phyloP scores from a whole-genome alignment of 2,888 invertebrate species.

The Dasysyrphus tricinctus region DNA sequence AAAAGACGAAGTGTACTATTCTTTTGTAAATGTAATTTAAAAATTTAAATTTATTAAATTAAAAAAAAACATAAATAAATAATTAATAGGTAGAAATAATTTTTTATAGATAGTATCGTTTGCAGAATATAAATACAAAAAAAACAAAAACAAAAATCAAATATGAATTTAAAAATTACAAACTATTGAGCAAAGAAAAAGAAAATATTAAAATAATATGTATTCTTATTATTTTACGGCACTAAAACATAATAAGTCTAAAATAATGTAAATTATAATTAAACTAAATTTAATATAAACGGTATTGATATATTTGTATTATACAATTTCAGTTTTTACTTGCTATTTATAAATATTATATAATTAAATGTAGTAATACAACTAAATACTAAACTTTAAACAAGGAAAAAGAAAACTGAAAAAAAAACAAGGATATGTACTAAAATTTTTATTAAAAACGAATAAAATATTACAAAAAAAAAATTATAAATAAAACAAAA shows the following conservation, averaged over 20 bases:
- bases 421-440: slow-evolving; percentile 77
- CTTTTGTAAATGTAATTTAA: slow-evolving; percentile 75
- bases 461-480: slow-evolving; percentile 73
- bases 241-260: slow-evolving; percentile 68
- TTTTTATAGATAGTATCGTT: slow-evolving; percentile 79
- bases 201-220: slow-evolving; percentile 35
- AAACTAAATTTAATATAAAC: slow-evolving; percentile 62
- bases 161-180: slow-evolving; percentile 76
- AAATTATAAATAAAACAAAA: slow-evolving; percentile 77
- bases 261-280: slow-evolving; percentile 71
- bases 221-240: slow-evolving; percentile 75
- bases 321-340: slow-evolving; percentile 76
- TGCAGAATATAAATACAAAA: slow-evolving; percentile 76
- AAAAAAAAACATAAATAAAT: slow-evolving; percentile 31
- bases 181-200: slow-evolving; percentile 66
- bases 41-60: slow-evolving; percentile 55
- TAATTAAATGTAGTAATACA: slow-evolving; percentile 73
- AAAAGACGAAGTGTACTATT: slow-evolving; percentile 65
- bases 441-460: slow-evolving; percentile 76
- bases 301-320: slow-evolving; percentile 74
- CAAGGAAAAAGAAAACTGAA: slow-evolving; percentile 70
- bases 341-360: slow-evolving; percentile 76
- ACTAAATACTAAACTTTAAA: slow-evolving; percentile 75
- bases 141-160: slow-evolving; percentile 50
- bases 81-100: slow-evolving; percentile 77